Conservation (phyloP, 2,888 invertebrate genomes). For the Drosophila ustulata region DNA sequence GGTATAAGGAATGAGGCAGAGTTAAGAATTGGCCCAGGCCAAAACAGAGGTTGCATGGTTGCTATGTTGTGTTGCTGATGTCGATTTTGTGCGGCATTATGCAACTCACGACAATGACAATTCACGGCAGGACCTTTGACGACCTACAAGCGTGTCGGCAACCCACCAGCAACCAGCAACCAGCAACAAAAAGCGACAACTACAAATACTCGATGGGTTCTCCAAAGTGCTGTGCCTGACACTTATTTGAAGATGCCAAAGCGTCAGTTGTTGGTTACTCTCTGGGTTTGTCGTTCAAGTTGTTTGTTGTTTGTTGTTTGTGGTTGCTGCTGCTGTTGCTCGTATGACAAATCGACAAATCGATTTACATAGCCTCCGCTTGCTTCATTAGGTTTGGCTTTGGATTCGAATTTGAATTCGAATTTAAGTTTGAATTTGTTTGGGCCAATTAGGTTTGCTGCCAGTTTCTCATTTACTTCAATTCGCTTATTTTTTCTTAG, state of each 20-base stretch:
- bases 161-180: constrained; percentile 33
- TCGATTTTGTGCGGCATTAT: constrained; percentile 79
- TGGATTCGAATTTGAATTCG: constrained; percentile 51
- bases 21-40: constrained; percentile 69
- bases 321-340: constrained; percentile 35
- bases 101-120: constrained; percentile 81
- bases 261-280: constrained; percentile 40
- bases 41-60: constrained; percentile 22
- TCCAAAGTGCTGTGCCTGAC: constrained; percentile 47
- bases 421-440: constrained; percentile 54
- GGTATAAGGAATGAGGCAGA: constrained; percentile 64
- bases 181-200: background rate
- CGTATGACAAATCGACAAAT: constrained; percentile 77
- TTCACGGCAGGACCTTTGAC: constrained; percentile 81
- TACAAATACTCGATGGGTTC: constrained; percentile 3
- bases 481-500: constrained; percentile 18
- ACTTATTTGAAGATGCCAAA: constrained; percentile 68
- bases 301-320: constrained; percentile 5
- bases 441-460: constrained; percentile 66
- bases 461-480: constrained; percentile 19
- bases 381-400: constrained; percentile 27
- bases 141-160: constrained; percentile 79
- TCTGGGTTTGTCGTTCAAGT: constrained; percentile 14
- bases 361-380: constrained; percentile 69
- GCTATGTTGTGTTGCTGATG: constrained; percentile 39